phyloP scores from a whole-genome alignment of 1,140 invertebrate genomes.

The Hyles vespertilio region DNA sequence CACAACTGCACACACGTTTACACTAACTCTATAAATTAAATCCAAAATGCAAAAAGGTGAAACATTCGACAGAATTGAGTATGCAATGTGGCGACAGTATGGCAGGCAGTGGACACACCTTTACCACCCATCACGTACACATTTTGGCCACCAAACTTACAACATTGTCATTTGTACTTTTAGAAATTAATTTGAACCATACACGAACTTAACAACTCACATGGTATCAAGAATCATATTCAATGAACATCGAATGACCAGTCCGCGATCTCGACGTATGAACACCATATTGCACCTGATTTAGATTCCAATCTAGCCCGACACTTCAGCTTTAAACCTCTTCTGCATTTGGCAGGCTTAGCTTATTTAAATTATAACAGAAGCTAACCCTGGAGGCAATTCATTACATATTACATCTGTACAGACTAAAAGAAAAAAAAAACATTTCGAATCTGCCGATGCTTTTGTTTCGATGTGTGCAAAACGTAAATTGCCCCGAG shows the following conservation, averaged over 20 bases:
- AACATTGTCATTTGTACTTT: conserved; percentile 27
- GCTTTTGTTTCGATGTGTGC: too few relatives aligned
- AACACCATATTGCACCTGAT: conserved; percentile 47
- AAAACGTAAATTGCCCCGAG: neutral
- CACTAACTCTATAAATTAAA: conserved; percentile 34
- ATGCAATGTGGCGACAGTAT: conserved; percentile 22
- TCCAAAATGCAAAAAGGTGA: conserved; percentile 57
- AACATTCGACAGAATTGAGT: conserved; percentile 33
- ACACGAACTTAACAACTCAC: conserved; percentile 17
- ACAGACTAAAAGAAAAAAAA: too few relatives aligned
- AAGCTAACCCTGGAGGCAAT: too few relatives aligned
- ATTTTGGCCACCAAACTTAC: conserved; percentile 7
- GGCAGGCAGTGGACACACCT: conserved; percentile 2
- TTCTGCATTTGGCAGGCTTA: too few relatives aligned
- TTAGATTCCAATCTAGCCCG: conserved; percentile 36
- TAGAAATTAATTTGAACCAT: conserved; percentile 22
- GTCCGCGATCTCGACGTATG: neutral
- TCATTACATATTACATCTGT: too few relatives aligned
- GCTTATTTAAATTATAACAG: too few relatives aligned
- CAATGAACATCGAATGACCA: too few relatives aligned
- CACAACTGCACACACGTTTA: conserved; percentile 29
- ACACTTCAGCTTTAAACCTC: conserved; percentile 5
- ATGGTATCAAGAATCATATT: neutral
- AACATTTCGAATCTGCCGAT: too few relatives aligned
- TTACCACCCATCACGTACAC: neutral